These are phyloP conservation scores for Gallinago stenura DNA, from an alignment of 2,797 vertebrate genomes.

Conservation along the genomic window DNA sequence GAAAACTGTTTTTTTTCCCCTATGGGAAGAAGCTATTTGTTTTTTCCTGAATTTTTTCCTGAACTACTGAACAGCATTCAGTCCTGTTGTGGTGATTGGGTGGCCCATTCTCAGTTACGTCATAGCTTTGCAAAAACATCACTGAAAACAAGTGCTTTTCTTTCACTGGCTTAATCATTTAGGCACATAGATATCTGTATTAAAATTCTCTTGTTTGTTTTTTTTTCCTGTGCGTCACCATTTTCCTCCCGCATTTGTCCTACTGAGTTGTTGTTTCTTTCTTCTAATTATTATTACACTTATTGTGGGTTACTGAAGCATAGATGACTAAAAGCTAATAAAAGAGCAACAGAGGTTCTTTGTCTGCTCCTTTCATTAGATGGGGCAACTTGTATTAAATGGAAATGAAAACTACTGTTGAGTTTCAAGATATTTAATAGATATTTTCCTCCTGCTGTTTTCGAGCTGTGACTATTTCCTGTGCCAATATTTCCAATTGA, in stretches of 20 bases:
- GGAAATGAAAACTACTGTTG: background rate
- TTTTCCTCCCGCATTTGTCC: background rate
- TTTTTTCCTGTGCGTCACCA: background rate
- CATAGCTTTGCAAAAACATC: background rate
- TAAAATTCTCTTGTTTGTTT: background rate
- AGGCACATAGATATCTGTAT: background rate
- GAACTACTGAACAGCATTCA: background rate
- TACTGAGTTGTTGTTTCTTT: background rate
- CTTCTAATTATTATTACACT: background rate
- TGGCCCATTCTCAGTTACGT: background rate
- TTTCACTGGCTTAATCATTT: background rate
- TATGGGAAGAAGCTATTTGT: background rate
- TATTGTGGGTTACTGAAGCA: background rate
- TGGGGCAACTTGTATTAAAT: background rate
- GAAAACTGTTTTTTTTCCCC: background rate
- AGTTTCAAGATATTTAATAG: background rate
- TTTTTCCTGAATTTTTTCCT: background rate
- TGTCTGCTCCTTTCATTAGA: background rate
- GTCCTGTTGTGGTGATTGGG: background rate
- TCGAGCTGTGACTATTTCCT: background rate
- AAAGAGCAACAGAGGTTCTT: background rate
- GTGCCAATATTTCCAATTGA: background rate
- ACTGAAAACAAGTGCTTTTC: background rate
- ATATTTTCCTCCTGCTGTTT: background rate
- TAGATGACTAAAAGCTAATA: background rate